Percentiles rank a stretch among this genome's conserved stretches.
phyloP scores from a whole-genome alignment of 2,113 vertebrate genomes.

The Siniperca chuatsi region DNA sequence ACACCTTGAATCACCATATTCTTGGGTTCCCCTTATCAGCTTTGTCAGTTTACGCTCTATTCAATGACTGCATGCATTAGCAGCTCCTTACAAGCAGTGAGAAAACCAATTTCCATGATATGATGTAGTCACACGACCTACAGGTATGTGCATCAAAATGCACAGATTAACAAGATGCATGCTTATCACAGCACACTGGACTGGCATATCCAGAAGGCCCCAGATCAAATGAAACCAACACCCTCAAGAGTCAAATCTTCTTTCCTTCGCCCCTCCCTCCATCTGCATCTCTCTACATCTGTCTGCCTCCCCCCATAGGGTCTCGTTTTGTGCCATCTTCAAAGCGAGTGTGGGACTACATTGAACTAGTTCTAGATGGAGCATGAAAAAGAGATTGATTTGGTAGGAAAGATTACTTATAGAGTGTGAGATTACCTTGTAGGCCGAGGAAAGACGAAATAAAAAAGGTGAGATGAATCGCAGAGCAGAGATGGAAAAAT shows the following conservation, averaged over 20 bases:
- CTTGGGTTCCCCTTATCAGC: background rate
- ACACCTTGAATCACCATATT: background rate
- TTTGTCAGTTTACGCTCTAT: conserved; percentile 17
- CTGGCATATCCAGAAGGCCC: background rate
- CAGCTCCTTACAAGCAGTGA: background rate
- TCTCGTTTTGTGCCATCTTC: conserved; percentile 44
- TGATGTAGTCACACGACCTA: conserved; percentile 10
- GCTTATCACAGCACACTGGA: conserved; percentile 4
- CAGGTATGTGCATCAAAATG: conserved; percentile 15
- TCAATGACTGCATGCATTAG: conserved; percentile 6
- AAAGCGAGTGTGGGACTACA: conserved; percentile 38
- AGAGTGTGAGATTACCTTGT: conserved; percentile 39
- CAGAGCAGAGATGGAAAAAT: background rate
- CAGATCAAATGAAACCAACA: conserved; percentile 49
- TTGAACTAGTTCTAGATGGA: conserved; percentile 36
- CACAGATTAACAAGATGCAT: conserved; percentile 16
- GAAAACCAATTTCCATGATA: conserved; percentile 38
- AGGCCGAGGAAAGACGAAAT: conserved; percentile 33
- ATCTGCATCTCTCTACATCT: conserved; percentile 15
- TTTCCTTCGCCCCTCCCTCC: conserved; percentile 9
- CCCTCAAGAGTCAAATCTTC: conserved; percentile 10
- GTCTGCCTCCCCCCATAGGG: conserved; percentile 9
- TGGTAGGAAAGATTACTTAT: conserved; percentile 31
- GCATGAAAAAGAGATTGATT: conserved; percentile 62
- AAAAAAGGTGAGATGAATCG: conserved; percentile 26